Conservation (phyloP, 2,888 invertebrate species). For the Chrysolina americana region DNA sequence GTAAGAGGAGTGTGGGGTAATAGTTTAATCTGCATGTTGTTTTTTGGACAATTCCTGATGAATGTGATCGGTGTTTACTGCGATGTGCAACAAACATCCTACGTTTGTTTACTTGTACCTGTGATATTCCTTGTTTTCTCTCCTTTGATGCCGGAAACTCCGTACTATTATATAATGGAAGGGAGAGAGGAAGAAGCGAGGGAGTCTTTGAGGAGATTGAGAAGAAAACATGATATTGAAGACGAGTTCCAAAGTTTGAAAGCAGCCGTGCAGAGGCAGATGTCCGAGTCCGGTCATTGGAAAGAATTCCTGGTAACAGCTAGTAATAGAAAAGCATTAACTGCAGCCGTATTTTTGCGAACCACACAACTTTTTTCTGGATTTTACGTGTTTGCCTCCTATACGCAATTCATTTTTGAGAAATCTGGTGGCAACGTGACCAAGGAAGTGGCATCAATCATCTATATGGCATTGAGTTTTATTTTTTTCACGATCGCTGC, state of each 20-base stretch:
- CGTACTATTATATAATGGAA: constrained; percentile 56
- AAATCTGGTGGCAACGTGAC: constrained; percentile 59
- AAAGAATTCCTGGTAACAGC: constrained; percentile 56
- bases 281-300: constrained; percentile 58
- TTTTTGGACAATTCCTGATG: constrained; percentile 57
- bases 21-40: constrained; percentile 51
- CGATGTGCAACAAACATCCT: constrained; percentile 71
- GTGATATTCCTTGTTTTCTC: constrained; percentile 73
- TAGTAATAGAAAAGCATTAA: constrained; percentile 57
- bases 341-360: constrained; percentile 55
- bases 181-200: constrained; percentile 47
- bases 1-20: constrained; percentile 56
- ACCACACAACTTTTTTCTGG: constrained; percentile 59
- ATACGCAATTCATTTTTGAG: constrained; percentile 60
- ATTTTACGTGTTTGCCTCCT: constrained; percentile 54
- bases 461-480: constrained; percentile 47
- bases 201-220: constrained; percentile 49
- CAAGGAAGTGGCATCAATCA: constrained; percentile 52
- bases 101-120: constrained; percentile 73
- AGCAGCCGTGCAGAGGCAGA: constrained; percentile 54
- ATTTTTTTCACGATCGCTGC: constrained; percentile 47
- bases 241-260: constrained; percentile 51
- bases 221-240: constrained; percentile 51
- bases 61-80: constrained; percentile 74
- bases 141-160: constrained; percentile 74